Percentiles rank a stretch among this genome's conserved stretches.
Conservation (phyloP, 2,888 invertebrate species). For the Perithous albicinctus region DNA sequence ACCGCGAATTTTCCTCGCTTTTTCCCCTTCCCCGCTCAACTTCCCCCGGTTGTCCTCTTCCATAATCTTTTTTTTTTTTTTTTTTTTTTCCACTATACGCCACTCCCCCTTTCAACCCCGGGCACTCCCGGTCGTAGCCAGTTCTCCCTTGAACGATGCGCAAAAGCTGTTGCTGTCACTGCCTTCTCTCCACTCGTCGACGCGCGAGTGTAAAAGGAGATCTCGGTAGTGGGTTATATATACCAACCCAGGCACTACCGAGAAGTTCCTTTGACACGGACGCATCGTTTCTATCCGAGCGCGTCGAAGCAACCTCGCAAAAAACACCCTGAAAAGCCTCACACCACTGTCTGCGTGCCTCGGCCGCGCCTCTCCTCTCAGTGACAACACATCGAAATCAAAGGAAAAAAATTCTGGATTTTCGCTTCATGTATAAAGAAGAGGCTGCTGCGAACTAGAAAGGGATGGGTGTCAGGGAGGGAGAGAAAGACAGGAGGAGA, state of each 20-base stretch:
- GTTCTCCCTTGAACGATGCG: constrained; percentile 40
- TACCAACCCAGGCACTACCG: constrained; percentile 34
- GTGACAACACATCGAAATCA: constrained; percentile 49
- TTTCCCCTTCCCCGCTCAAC: constrained; percentile 14
- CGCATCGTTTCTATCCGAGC: constrained; percentile 31
- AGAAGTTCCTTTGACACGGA: constrained; percentile 50
- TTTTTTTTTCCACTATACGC: constrained; percentile 28
- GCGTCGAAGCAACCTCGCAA: constrained; percentile 43
- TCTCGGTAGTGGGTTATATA: constrained; percentile 27
- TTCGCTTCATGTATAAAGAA: constrained; percentile 18
- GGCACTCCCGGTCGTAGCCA: constrained; percentile 32
- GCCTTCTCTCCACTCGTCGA: constrained; percentile 41
- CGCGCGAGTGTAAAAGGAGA: constrained; percentile 42
- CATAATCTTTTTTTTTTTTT: constrained; percentile 49
- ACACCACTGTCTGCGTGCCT: not conserved
- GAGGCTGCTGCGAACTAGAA: constrained; percentile 24
- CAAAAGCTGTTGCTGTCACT: constrained; percentile 46
- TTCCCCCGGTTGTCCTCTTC: constrained; percentile 15
- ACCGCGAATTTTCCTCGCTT: constrained; percentile 69
- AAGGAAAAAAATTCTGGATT: constrained; percentile 59
- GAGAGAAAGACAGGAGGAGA: too few relatives aligned
- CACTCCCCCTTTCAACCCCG: constrained; percentile 33
- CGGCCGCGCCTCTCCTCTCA: constrained; percentile 3
- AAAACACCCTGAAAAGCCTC: constrained; percentile 41
- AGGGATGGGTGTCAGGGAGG: constrained; percentile 43